Conservation (phyloP, 1,140 invertebrate species). For the Solen grandis region DNA sequence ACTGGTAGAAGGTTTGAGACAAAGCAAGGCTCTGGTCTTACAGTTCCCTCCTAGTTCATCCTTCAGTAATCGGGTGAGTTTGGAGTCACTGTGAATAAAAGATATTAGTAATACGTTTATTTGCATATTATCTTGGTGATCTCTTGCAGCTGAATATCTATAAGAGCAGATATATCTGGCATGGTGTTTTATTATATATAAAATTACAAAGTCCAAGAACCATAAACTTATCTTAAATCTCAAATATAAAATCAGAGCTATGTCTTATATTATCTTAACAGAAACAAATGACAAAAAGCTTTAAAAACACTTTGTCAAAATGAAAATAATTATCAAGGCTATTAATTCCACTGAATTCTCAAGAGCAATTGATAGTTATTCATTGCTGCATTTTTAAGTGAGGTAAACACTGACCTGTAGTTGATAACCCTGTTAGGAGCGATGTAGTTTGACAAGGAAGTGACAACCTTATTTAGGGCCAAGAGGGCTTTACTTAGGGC, state of each 20-base stretch:
- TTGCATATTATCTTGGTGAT: too few relatives aligned
- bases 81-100: conserved; percentile 70
- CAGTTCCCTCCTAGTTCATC: conserved; percentile 79
- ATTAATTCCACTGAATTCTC: neutral
- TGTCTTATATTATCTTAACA: too few relatives aligned
- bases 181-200: too few relatives aligned
- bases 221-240: too few relatives aligned
- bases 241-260: too few relatives aligned
- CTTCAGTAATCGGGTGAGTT: conserved; percentile 73
- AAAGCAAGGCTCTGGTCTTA: conserved; percentile 75
- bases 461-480: conserved; percentile 68
- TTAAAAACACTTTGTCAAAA: neutral
- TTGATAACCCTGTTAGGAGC: conserved; percentile 75
- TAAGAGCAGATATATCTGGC: too few relatives aligned
- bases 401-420: conserved; percentile 68
- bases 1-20: conserved; percentile 72
- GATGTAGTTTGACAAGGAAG: conserved; percentile 68
- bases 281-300: too few relatives aligned
- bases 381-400: too few relatives aligned
- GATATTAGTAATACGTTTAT: too few relatives aligned
- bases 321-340: neutral
- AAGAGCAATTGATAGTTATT: neutral
- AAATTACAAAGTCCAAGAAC: too few relatives aligned
- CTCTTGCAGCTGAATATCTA: too few relatives aligned
- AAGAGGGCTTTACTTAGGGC: conserved; percentile 69